Evolutionary conservation across 1,140 invertebrate genomes (phyloP).

Genomic region (Chymomyza costata): DNA sequence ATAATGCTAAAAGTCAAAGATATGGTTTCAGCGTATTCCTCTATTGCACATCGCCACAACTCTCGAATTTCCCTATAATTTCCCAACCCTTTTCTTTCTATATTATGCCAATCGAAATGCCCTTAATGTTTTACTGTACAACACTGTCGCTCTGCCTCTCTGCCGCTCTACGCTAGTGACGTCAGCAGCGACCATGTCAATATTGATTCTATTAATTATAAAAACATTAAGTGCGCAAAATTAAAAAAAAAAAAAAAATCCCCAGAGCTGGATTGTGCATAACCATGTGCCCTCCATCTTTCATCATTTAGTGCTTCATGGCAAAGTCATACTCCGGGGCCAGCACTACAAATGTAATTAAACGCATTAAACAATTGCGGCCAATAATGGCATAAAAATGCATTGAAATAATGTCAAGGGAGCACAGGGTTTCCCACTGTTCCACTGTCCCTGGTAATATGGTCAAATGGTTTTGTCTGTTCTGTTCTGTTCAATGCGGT

Average conservation of each 20-base stretch:
- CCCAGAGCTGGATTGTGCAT: too few relatives aligned
- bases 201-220: conserved; percentile 75
- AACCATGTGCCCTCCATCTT: too few relatives aligned
- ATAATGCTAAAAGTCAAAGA: too few relatives aligned
- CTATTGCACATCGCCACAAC: too few relatives aligned
- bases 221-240: conserved; percentile 68
- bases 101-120: too few relatives aligned
- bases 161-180: background rate
- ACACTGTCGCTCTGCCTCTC: too few relatives aligned
- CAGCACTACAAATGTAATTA: conserved; percentile 68
- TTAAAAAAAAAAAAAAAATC: too few relatives aligned
- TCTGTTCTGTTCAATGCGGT: too few relatives aligned
- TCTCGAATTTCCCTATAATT: too few relatives aligned
- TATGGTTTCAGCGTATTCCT: too few relatives aligned
- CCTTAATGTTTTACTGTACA: too few relatives aligned
- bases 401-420: conserved; percentile 5
- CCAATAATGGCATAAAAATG: conserved; percentile 50
- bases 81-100: too few relatives aligned
- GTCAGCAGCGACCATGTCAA: conserved; percentile 53
- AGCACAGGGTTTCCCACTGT: background rate
- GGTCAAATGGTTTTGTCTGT: conserved; percentile 2
- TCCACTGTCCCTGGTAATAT: conserved; percentile 1
- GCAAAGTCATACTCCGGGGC: background rate
- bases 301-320: background rate
- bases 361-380: conserved; percentile 71